Evolutionary conservation across 2,797 vertebrate species (phyloP).

Genomic region (Alectoris magna): DNA sequence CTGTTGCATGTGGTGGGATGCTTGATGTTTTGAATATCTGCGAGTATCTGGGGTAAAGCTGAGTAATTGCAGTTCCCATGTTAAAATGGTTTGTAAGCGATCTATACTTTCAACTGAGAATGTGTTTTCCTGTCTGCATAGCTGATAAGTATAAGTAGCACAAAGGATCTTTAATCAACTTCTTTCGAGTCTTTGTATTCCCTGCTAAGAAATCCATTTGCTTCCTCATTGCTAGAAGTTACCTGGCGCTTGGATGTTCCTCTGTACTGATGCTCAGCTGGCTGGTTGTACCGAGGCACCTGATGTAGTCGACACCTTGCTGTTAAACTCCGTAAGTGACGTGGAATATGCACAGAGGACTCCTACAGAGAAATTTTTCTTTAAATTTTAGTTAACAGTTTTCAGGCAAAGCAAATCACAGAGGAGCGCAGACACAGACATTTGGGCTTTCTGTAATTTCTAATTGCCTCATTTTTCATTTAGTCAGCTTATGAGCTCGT

Average conservation of each 20-base stretch:
- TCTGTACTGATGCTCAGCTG: neutral
- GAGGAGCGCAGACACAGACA: neutral
- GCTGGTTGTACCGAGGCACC: neutral
- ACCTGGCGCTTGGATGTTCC: neutral
- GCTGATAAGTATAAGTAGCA: neutral
- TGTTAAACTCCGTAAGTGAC: neutral
- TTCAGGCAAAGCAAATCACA: neutral
- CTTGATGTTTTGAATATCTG: neutral
- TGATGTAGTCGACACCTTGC: neutral
- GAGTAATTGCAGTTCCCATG: neutral
- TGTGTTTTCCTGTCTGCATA: neutral
- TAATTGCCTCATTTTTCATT: conserved; percentile 1
- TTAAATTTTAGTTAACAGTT: neutral
- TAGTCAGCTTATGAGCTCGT: neutral
- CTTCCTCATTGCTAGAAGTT: neutral
- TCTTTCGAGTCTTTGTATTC: neutral
- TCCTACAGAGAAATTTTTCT: neutral
- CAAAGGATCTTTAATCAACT: neutral
- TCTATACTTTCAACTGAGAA: neutral
- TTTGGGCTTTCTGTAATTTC: conserved; percentile 17
- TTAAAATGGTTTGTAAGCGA: neutral
- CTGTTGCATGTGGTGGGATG: neutral
- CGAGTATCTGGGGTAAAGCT: neutral
- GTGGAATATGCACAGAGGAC: neutral
- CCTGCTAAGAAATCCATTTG: neutral